Base-by-base conservation (phyloP, 2,797 vertebrate genomes). In the Gephyroberyx darwinii region DNA sequence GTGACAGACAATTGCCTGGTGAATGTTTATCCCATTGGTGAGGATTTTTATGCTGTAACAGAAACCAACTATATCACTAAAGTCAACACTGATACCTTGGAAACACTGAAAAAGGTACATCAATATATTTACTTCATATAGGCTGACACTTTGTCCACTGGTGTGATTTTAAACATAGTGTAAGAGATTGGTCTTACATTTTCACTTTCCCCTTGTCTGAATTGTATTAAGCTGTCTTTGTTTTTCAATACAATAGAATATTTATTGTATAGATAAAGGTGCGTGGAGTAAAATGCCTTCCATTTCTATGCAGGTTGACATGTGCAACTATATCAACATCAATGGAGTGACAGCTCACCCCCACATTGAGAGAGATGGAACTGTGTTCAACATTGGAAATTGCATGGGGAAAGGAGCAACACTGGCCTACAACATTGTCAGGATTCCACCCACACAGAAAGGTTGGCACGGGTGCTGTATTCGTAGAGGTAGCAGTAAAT, bases 21-120 rank as follows among this genome's bases (percentile, higher is more conserved):
- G 60, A 99, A 98, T 0, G 90, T 99, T 22, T 99, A 98, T 79
- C 98, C 98, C 0, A 86, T 99, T 0, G 98, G 98, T 0, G 98
- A 99, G 85, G 98, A 99, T 84, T 99, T 92, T 81, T 99, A 99
- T 0, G 98, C 97, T 3, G 96, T 95, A 31, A 99, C 98, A 4
- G 98, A 99, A 90, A 99, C 98, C 67, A 99, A 99, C 92, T 99
- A 90, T 76, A 94, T 99, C 77, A 99, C 98, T 60, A 99, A 95
- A 92, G 93, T 99, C 31, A 94, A 99, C 80, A 86, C 95, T 0
- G 96, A 99, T 0, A 98, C 94, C 0, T 48, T 99, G 89, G 96
- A 97, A 86, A 99, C 98, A 2, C 92, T 98, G 78, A 96, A 98
- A 89, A 98, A 98, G 97, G 98, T 98, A 77, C n/a, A 66, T 22